Percentiles rank a stretch among this genome's conserved stretches.
Evolutionary conservation across 2,888 invertebrate genomes (phyloP).

Genomic region (Cacoxenus indagator): DNA sequence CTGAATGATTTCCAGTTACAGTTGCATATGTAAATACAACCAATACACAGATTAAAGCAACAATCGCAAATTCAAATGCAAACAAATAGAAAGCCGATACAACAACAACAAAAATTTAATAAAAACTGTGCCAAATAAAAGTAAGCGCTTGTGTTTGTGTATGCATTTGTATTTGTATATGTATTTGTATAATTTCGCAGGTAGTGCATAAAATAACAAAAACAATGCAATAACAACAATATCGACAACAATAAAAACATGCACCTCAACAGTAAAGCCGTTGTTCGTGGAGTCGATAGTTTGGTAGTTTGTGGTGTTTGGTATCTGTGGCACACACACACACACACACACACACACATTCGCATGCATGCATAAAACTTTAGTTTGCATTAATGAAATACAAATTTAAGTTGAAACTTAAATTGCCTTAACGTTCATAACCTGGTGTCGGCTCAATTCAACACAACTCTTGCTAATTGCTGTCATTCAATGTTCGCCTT

Average conservation of each 20-base stretch:
- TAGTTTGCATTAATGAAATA: too few species aligned
- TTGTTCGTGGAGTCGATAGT: conserved; percentile 60
- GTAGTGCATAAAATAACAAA: background rate
- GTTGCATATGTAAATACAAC: background rate
- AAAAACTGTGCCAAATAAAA: background rate
- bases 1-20: too few species aligned
- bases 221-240: background rate
- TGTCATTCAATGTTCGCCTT: conserved; percentile 45
- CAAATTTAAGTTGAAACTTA: too few species aligned
- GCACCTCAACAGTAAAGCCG: conserved; percentile 52
- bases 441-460: background rate
- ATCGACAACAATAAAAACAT: background rate
- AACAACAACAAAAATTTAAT: background rate
- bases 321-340: too few species aligned
- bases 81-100: background rate
- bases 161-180: background rate
- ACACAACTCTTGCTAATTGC: conserved; percentile 47
- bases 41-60: background rate
- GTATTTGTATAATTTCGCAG: background rate
- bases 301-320: too few species aligned
- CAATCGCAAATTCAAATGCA: background rate
- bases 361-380: conserved; percentile 57
- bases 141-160: background rate
- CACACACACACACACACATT: conserved; percentile 61
- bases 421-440: too few species aligned